Conservation (phyloP, 2,113 vertebrate genomes). For the Pomatorhinus ruficollis region DNA sequence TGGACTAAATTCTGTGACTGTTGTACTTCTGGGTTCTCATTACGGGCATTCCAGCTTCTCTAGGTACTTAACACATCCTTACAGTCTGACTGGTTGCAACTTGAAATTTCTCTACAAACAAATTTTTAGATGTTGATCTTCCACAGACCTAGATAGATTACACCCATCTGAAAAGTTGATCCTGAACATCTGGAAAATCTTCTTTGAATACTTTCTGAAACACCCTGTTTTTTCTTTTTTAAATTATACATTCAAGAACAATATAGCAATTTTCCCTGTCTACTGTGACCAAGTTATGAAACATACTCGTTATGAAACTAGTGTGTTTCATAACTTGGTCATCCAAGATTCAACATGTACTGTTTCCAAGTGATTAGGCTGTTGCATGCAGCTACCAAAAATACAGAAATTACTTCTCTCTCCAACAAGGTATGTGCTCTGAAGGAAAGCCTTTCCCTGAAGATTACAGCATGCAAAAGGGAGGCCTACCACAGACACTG, state of each 20-base stretch:
- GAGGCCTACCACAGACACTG: neutral
- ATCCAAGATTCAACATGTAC: neutral
- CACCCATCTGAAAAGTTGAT: neutral
- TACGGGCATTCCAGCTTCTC: neutral
- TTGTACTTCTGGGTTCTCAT: neutral
- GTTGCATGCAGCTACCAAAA: neutral
- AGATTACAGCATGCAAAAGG: neutral
- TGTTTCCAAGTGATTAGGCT: neutral
- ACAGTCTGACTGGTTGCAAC: neutral
- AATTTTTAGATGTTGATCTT: neutral
- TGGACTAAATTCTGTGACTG: neutral
- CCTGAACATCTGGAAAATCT: neutral
- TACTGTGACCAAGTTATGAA: neutral
- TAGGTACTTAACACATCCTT: neutral
- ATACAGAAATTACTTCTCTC: neutral
- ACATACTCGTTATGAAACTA: neutral
- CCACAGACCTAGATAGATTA: neutral
- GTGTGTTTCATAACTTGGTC: neutral
- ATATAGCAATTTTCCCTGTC: neutral
- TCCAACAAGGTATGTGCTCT: neutral
- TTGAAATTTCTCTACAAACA: neutral
- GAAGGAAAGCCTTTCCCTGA: neutral
- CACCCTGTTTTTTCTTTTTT: neutral
- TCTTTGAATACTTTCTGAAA: neutral
- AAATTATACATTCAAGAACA: neutral